phyloP scores from a whole-genome alignment of 2,888 invertebrate genomes.

The Strigamia crassipes region DNA sequence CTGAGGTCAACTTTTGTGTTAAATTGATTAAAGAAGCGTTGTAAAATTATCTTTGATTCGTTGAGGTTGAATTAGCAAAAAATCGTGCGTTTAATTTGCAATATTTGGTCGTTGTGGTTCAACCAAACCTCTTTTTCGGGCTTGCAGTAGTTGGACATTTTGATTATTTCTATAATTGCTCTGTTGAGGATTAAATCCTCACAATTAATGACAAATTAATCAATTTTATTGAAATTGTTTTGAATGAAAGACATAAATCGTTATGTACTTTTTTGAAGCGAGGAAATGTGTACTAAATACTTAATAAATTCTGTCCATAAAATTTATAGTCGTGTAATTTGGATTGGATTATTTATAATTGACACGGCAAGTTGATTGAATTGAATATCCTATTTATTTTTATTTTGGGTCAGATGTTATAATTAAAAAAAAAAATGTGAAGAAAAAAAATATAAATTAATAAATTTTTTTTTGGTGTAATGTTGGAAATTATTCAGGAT shows the following conservation, averaged over 20 bases:
- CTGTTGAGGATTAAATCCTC: too few relatives aligned
- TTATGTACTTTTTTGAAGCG: too few relatives aligned
- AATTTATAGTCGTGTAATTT: neutral
- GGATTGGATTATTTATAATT: neutral
- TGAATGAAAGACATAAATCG: too few relatives aligned
- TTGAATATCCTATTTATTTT: too few relatives aligned
- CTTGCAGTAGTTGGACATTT: neutral
- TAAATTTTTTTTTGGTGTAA: neutral
- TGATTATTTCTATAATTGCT: neutral
- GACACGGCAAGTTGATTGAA: neutral
- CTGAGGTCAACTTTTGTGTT: neutral
- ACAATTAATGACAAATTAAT: too few relatives aligned
- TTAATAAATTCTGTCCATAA: neutral
- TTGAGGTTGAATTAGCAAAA: neutral
- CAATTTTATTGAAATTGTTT: too few relatives aligned
- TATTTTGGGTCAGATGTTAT: neutral
- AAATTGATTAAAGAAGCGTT: neutral
- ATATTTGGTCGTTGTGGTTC: neutral
- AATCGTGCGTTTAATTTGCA: neutral
- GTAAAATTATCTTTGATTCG: neutral
- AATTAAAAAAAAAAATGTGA: neutral
- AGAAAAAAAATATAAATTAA: neutral
- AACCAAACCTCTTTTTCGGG: neutral
- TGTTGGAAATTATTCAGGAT: constrained; percentile 23
- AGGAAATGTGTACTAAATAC: neutral